Evolutionary conservation across 2,888 invertebrate species (phyloP), one percentile per base, ranked within the genome.

Genomic region (Meganola albula): DNA sequence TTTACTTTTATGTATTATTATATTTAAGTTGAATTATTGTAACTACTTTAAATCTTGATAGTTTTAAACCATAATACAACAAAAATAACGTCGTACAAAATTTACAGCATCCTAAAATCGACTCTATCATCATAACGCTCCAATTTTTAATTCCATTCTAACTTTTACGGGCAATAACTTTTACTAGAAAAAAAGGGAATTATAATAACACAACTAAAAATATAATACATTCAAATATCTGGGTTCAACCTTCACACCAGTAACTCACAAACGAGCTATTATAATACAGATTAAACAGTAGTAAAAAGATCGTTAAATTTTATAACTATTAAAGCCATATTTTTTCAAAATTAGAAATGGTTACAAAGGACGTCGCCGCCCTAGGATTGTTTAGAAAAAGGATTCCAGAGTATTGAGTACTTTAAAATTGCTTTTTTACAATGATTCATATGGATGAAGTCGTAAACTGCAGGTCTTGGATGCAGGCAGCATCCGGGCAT

Each of bases 271-370:
- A 53, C 48, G 51, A 55, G 53, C 66, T 64, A 67, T 78, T 72
- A 70, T 64, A 53, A 63, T 57, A 56, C 68, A 80, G 77, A 79
- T 82, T 83, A 82, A 82, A 82, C 74, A 76, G 79, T 77, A 78
- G 76, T 84, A 82, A 84, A 83, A 61, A 74, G 40, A 39, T 72
- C 74, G 69, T 84, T 67, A 83, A 83, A 67, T 71, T 75, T 78
- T 76, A 79, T 78, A 63, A 69, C 64, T 72, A 70, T 71, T 63
- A 65, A 59, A 64, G 64, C 60, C 59, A 74, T 76, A 75, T 74
- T 75, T 76, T 70, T 67, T 63, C 58, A 56, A 73, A 82, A 74
- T 76, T 73, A 63, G 68, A 72, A 75, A 74, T 71, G 62, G 58
- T 56, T 52, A 61, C 74, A 74, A 76, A 76, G 71, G 55, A 56